A percentile compares a stretch with the other conserved stretches of the same genome.
These are phyloP conservation scores for Lasius platythorax DNA, from an alignment of 2,888 invertebrate species.

Conservation along the genomic window DNA sequence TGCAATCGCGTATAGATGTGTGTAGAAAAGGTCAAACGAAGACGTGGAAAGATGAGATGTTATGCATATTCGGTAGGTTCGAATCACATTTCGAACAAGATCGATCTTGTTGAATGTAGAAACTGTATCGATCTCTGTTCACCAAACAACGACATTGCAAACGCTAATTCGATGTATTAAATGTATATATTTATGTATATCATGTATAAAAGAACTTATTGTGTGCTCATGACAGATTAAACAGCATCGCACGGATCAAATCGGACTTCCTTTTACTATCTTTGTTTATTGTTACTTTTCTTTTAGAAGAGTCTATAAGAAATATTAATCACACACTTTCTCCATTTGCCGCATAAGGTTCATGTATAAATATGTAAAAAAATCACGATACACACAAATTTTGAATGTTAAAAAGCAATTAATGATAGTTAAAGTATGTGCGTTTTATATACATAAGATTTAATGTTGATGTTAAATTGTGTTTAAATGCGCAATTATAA, in stretches of 20 bases:
- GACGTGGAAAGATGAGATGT: slow-evolving; percentile 43
- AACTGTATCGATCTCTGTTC: slow-evolving; percentile 48
- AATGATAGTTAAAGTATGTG: slow-evolving; percentile 3
- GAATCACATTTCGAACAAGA: slow-evolving; percentile 62
- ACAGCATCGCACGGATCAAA: slow-evolving; percentile 59
- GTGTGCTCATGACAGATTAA: slow-evolving; percentile 71
- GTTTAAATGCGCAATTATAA: background rate
- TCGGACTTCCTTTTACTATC: background rate
- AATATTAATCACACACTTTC: background rate
- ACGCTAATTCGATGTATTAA: slow-evolving; percentile 75
- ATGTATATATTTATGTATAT: slow-evolving; percentile 78
- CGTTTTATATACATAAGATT: slow-evolving; percentile 2
- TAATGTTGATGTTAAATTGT: background rate
- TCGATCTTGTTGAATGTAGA: slow-evolving; percentile 24
- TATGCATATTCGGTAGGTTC: slow-evolving; percentile 41
- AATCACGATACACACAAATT: background rate
- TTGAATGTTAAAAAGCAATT: background rate
- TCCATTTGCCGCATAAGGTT: background rate
- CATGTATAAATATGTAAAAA: background rate
- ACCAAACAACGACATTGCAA: slow-evolving; percentile 64
- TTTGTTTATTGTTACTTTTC: slow-evolving; percentile 2
- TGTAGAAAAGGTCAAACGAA: background rate
- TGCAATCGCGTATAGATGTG: background rate
- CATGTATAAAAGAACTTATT: slow-evolving; percentile 67
- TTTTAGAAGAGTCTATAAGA: background rate